phyloP scores from a whole-genome alignment of 2,888 invertebrate species.

The Sphaeridia pumilis region DNA sequence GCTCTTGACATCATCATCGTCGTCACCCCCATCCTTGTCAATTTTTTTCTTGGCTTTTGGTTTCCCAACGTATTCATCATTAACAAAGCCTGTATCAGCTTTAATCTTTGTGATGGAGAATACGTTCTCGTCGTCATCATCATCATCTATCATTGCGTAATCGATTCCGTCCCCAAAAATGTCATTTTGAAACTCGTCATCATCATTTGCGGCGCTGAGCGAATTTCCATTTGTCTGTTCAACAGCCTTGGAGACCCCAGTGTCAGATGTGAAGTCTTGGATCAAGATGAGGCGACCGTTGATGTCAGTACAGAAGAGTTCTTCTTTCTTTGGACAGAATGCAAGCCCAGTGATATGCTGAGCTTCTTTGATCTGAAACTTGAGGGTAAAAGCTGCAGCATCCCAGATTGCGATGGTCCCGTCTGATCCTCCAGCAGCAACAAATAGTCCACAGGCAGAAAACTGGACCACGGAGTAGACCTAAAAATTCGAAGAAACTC shows the following conservation, averaged over 20 bases:
- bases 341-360: constrained; percentile 25
- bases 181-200: constrained; percentile 14
- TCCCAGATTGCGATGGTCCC: constrained; percentile 72
- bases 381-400: constrained; percentile 42
- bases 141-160: constrained; percentile 39
- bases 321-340: constrained; percentile 1
- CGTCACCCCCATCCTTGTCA: constrained; percentile 20
- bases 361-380: background rate
- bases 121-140: constrained; percentile 57
- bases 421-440: constrained; percentile 65
- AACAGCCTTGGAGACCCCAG: background rate
- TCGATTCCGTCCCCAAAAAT: constrained; percentile 36
- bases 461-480: constrained; percentile 62
- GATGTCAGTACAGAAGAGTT: constrained; percentile 9
- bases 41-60: constrained; percentile 20
- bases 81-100: constrained; percentile 48
- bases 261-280: background rate
- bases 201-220: background rate
- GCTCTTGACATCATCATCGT: constrained; percentile 35
- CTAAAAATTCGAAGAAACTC: constrained; percentile 40
- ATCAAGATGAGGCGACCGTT: constrained; percentile 12
- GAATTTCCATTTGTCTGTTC: background rate
- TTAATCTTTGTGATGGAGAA: constrained; percentile 65
- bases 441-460: constrained; percentile 65
- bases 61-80: constrained; percentile 35